Base-by-base conservation (phyloP, 2,113 vertebrate genomes). In the Mastomys coucha region DNA sequence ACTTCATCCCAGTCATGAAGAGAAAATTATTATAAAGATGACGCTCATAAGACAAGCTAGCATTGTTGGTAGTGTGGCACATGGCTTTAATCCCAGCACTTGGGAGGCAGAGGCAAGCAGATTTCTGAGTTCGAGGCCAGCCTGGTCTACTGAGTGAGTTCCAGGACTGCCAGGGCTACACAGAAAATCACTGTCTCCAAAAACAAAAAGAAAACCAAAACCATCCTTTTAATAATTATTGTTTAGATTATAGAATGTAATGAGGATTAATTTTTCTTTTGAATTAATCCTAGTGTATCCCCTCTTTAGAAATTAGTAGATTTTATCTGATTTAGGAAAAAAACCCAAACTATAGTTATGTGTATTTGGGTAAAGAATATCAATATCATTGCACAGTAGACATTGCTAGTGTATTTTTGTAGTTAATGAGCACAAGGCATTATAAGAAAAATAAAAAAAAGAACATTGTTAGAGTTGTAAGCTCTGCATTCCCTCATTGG, bases 391-490 rank as follows among this genome's bases (percentile, higher is more conserved):
- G 10, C 65, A 31, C 84, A 72, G 28, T 89, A n/a, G 92, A 13
- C 67, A 39, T 81, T 65, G 26, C 13, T n/a, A 45, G 39, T 92
- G 75, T 65, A 19, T 92, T 86, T 69, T 22, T 77, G 0, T 82
- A 96, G 84, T 96, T 94, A 92, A 78, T 72, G 26, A 45, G 4
- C n/a, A 94, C 26, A 85, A 33, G 73, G 42, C 13, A 86, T 70
- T 81, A 13, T 73, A 90, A 76, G 42, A 72, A 93, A 84, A 95
- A 77, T 94, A 96, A 93, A 96, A 93, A 96, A 92, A 70, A 11
- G 95, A 92, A 89, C 96, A 36, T 95, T 96, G 95, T 89, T 97
- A 19, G n/a, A 98, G 89, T 89, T 91, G 90, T 93, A 26, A 70
- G 87, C 92, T 91, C 96, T 33, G 49, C 85, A 56, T 94, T 91